Percentiles rank a stretch among this genome's conserved stretches.
Conservation (phyloP, 2,113 vertebrate species). For the Hypomesus transpacificus region DNA sequence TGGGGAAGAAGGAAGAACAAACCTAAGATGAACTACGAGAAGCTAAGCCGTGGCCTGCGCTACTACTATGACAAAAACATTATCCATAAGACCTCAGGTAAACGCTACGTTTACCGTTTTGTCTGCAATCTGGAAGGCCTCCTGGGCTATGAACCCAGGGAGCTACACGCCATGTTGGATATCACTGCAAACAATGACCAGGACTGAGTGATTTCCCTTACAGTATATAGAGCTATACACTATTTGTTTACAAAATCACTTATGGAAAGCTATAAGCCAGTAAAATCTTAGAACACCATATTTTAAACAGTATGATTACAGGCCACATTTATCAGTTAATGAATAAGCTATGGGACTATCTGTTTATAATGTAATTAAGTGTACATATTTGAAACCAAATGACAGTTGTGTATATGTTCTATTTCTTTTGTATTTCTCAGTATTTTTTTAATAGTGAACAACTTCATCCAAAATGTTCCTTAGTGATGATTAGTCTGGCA, state of each 20-base stretch:
- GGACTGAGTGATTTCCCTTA: neutral
- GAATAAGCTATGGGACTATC: neutral
- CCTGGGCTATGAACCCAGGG: constrained; percentile 63
- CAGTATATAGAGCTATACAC: neutral
- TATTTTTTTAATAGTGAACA: neutral
- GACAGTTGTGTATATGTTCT: too few species aligned
- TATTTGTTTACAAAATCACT: neutral
- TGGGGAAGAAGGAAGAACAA: constrained; percentile 71
- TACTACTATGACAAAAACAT: constrained; percentile 78
- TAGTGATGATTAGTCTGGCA: neutral
- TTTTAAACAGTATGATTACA: neutral
- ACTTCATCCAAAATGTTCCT: neutral
- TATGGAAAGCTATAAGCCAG: neutral
- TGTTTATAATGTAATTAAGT: too few species aligned
- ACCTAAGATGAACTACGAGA: constrained; percentile 72
- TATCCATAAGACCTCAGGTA: constrained; percentile 68
- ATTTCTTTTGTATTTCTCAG: too few species aligned
- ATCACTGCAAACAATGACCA: constrained; percentile 26
- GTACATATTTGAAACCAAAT: too few species aligned
- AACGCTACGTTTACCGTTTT: constrained; percentile 67
- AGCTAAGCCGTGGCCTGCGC: constrained; percentile 65
- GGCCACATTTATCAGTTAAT: too few species aligned
- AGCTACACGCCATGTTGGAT: constrained; percentile 64
- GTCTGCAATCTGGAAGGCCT: constrained; percentile 71
- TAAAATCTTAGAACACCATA: neutral